Evolutionary conservation across 1,140 invertebrate species (phyloP), one percentile per base, ranked within the genome.

Genomic region (Papilio aristodemus): DNA sequence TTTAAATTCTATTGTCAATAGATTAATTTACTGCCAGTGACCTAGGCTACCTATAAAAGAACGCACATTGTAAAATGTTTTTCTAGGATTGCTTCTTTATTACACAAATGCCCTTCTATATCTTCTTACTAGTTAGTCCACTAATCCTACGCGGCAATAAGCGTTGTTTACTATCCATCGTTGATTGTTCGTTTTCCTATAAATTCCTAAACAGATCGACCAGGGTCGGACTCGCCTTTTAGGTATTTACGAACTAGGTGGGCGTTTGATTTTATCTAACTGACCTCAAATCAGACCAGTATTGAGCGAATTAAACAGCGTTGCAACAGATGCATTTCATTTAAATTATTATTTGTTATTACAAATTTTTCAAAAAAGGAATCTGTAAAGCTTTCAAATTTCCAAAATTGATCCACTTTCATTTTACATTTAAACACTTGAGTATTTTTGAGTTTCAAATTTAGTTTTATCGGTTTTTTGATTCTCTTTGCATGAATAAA

Each of bases 141-240:
- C 9, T 11, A 19, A 36, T 59, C 57, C 27, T 59, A 59, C 27
- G 13, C 57, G 13, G 32, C 32, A 14, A 27, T 58, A 25, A 8
- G n/a, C n/a, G 54, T 22, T 27, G 57, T 36, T 59, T 36, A 59
- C 57, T 25, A 27, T 57, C 22, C 10, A 14, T 14, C 36, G 36
- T 37, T 10, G 14, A 62, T 38, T 62, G 14, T 62, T 39, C 7
- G 36, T 38, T 39, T 14, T 50, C 43, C 43, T 13, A 62, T 62
- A 37, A 62, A 62, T 62, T 62, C 59, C 17, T 62, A 37, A 37
- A 62, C 14, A 62, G 59, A 39, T 62, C 59, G 59, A 19, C n/a
- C 59, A 62, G 59, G 59, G 59, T 38, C 59, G 14, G 32, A 38
- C 36, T 19, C 27, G 59, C 59, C 36, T 62, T 62, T 39, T 39